A percentile compares a stretch with the other conserved stretches of the same genome.
Evolutionary conservation across 2,113 vertebrate species (phyloP).

Genomic region (Nannobrachium achirus): DNA sequence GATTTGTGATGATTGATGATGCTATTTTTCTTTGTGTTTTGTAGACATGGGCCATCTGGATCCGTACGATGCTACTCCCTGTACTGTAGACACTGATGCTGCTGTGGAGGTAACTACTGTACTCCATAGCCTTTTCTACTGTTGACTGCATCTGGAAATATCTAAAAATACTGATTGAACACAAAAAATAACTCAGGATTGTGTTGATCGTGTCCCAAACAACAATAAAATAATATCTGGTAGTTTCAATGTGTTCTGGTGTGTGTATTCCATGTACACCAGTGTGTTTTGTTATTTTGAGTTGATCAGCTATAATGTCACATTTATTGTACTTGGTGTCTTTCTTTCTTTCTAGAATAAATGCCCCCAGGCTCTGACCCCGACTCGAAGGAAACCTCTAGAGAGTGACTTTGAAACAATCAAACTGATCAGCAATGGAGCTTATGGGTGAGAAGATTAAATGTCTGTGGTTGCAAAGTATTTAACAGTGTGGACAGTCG

Average conservation of each 20-base stretch:
- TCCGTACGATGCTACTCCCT: conserved; percentile 81
- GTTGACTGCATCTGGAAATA: not conserved
- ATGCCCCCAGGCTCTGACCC: conserved; percentile 65
- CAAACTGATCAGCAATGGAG: conserved; percentile 97
- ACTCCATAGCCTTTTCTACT: not conserved
- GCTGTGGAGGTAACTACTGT: conserved; percentile 80
- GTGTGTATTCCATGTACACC: too few relatives aligned
- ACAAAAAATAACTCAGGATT: too few relatives aligned
- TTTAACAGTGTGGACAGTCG: not conserved
- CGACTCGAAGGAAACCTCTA: conserved; percentile 87
- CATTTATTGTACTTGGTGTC: too few relatives aligned
- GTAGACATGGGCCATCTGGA: conserved; percentile 92
- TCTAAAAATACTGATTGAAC: too few relatives aligned
- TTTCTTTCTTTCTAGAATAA: conserved; percentile 71
- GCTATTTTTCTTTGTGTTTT: conserved; percentile 14
- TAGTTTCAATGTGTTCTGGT: too few relatives aligned
- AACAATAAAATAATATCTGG: too few relatives aligned
- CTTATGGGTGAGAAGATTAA: conserved; percentile 87
- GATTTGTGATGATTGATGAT: too few relatives aligned
- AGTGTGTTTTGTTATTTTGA: too few relatives aligned
- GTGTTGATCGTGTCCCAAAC: too few relatives aligned
- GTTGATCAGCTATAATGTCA: too few relatives aligned
- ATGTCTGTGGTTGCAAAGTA: not conserved
- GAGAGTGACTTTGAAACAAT: conserved; percentile 96
- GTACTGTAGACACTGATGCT: conserved; percentile 75